Percentiles rank a stretch among this genome's conserved stretches.
Evolutionary conservation across 2,797 vertebrate genomes (phyloP).

Genomic region (Octomys mimax): DNA sequence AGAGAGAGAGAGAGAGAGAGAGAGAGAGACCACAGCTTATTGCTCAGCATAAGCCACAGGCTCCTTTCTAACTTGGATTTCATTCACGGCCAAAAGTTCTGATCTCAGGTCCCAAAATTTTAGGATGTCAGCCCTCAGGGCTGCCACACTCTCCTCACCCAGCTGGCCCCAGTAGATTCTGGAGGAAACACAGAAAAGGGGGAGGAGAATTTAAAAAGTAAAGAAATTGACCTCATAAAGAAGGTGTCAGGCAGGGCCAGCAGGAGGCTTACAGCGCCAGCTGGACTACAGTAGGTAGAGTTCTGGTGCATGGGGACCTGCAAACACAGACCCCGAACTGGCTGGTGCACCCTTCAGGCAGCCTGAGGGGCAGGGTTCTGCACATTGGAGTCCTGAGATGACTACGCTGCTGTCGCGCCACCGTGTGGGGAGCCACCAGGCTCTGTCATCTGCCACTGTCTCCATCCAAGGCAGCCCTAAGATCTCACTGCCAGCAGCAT

Average conservation of each 20-base stretch:
- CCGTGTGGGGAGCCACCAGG: not conserved
- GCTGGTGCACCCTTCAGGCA: conserved; percentile 74
- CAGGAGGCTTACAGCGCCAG: not conserved
- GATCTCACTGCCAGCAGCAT: conserved; percentile 36
- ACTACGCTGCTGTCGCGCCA: conserved; percentile 68
- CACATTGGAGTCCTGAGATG: conserved; percentile 75
- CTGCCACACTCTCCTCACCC: not conserved
- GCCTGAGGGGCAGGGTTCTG: conserved; percentile 55
- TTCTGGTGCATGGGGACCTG: not conserved
- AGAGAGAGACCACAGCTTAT: not conserved
- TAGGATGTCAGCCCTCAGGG: not conserved
- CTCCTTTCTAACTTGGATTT: not conserved
- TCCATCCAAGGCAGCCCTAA: conserved; percentile 73
- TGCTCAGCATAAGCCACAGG: not conserved
- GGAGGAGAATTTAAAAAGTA: not conserved
- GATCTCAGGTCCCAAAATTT: not conserved
- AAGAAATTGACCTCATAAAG: not conserved
- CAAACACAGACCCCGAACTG: not conserved
- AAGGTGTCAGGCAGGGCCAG: not conserved
- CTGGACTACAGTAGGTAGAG: not conserved
- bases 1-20: no score
- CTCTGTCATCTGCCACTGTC: conserved; percentile 41
- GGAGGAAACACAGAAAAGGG: not conserved
- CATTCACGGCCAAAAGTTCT: not conserved
- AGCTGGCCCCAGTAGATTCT: not conserved